Conservation (phyloP, 2,888 invertebrate species). For the Yponomeuta plumbellus region DNA sequence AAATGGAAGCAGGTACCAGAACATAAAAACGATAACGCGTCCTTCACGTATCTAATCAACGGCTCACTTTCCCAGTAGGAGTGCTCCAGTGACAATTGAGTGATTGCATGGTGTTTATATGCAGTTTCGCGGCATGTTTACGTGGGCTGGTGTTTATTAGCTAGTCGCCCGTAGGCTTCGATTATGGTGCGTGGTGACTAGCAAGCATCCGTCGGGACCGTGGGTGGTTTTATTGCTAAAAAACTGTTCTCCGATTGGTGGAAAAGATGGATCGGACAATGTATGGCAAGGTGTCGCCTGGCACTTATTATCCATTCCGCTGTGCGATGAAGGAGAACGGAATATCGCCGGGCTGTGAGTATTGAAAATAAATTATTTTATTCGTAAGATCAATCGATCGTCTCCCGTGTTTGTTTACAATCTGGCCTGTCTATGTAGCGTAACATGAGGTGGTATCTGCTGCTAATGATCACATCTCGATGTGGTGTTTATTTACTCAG, state of each 20-base stretch:
- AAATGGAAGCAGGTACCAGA: slow-evolving; percentile 16
- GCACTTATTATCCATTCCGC: slow-evolving; percentile 90
- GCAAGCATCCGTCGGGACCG: slow-evolving; percentile 45
- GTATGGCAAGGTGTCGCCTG: slow-evolving; percentile 92
- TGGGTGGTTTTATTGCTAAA: slow-evolving; percentile 66
- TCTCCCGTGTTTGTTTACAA: slow-evolving; percentile 35
- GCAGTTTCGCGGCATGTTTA: slow-evolving; percentile 44
- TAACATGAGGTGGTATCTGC: slow-evolving; percentile 30
- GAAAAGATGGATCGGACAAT: slow-evolving; percentile 89
- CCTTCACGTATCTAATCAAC: slow-evolving; percentile 30
- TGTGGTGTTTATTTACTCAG: slow-evolving; percentile 32
- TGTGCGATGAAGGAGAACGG: slow-evolving; percentile 88
- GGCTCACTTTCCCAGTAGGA: background rate
- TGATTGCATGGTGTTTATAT: slow-evolving; percentile 39
- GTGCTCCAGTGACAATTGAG: slow-evolving; percentile 26
- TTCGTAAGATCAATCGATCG: slow-evolving; percentile 15
- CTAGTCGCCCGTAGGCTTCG: slow-evolving; percentile 52
- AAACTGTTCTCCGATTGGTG: slow-evolving; percentile 58
- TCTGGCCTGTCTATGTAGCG: slow-evolving; percentile 24
- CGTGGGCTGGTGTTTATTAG: slow-evolving; percentile 28
- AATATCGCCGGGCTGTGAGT: slow-evolving; percentile 92
- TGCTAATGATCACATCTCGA: slow-evolving; percentile 34
- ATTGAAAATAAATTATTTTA: slow-evolving; percentile 28
- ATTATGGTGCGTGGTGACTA: slow-evolving; percentile 66
- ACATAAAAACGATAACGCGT: slow-evolving; percentile 29